Conservation (phyloP, 30 jellyfish, hydroid and myxozoan genomes). For the Morbakka virulenta region DNA sequence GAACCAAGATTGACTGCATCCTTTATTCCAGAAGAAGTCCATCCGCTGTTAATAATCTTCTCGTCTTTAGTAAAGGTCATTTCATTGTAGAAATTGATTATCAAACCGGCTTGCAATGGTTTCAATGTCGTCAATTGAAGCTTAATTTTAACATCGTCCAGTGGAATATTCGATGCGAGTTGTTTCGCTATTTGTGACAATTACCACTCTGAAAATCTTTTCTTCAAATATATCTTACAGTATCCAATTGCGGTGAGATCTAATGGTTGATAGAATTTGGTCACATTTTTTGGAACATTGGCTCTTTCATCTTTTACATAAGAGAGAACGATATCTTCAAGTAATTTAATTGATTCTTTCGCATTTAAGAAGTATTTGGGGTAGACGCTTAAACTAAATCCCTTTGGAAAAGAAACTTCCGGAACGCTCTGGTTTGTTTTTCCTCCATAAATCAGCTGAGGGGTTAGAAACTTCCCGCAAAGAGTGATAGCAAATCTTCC, state of each 20-base stretch:
- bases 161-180: neutral
- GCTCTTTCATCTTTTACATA: too few relatives aligned
- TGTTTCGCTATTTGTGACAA: too few relatives aligned
- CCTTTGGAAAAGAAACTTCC: neutral
- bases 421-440: constrained; percentile 11
- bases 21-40: constrained; percentile 13
- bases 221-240: too few relatives aligned
- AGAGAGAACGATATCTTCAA: too few relatives aligned
- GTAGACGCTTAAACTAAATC: constrained; percentile 1
- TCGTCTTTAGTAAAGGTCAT: neutral
- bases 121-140: neutral
- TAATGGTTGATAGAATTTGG: too few relatives aligned
- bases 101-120: neutral
- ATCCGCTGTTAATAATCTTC: neutral
- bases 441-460: constrained; percentile 9
- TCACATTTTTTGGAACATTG: too few relatives aligned
- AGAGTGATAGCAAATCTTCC: constrained; percentile 19
- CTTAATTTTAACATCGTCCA: neutral
- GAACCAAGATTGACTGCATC: constrained; percentile 15
- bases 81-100: neutral
- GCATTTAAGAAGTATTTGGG: too few relatives aligned
- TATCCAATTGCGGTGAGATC: too few relatives aligned
- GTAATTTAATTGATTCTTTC: too few relatives aligned
- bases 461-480: too few relatives aligned
- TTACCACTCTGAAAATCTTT: too few relatives aligned